Evolutionary conservation across 2,888 invertebrate species (phyloP).

Genomic region (Mamestra brassicae): DNA sequence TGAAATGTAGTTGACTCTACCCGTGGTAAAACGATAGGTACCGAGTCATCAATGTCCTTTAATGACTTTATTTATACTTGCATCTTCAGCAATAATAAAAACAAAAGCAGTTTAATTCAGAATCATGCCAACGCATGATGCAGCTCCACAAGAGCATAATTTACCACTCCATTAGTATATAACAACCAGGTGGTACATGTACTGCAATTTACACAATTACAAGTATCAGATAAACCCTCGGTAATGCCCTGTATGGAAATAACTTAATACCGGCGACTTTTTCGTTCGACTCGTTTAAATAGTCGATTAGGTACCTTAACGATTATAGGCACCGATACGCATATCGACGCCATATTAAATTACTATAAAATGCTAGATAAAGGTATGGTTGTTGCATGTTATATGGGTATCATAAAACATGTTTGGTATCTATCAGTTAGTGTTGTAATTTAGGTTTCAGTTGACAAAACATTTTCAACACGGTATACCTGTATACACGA

Average conservation of each 20-base stretch:
- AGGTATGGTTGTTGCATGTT: not conserved
- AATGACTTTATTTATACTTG: slow-evolving; percentile 29
- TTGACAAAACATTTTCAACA: not conserved
- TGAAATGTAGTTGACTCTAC: not conserved
- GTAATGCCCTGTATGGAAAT: slow-evolving; percentile 43
- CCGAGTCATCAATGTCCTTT: slow-evolving; percentile 1
- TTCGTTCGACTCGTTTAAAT: slow-evolving; percentile 44
- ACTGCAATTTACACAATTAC: slow-evolving; percentile 41
- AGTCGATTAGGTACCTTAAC: slow-evolving; percentile 30
- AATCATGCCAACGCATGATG: slow-evolving; percentile 6
- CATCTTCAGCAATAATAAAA: slow-evolving; percentile 17
- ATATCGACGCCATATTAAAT: slow-evolving; percentile 41
- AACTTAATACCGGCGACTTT: slow-evolving; percentile 32
- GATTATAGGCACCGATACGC: slow-evolving; percentile 20
- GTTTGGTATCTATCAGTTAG: not conserved
- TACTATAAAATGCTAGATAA: slow-evolving; percentile 24
- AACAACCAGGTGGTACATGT: slow-evolving; percentile 16
- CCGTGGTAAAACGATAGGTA: not conserved
- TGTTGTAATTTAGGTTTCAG: not conserved
- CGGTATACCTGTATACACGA: too few relatives aligned
- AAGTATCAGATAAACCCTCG: slow-evolving; percentile 26
- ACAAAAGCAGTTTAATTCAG: slow-evolving; percentile 7
- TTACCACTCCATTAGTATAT: slow-evolving; percentile 20
- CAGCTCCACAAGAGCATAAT: slow-evolving; percentile 16
- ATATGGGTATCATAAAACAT: not conserved